These are phyloP conservation scores for Drosophila paranaensis DNA, from an alignment of 2,888 invertebrate species.

Conservation along the genomic window DNA sequence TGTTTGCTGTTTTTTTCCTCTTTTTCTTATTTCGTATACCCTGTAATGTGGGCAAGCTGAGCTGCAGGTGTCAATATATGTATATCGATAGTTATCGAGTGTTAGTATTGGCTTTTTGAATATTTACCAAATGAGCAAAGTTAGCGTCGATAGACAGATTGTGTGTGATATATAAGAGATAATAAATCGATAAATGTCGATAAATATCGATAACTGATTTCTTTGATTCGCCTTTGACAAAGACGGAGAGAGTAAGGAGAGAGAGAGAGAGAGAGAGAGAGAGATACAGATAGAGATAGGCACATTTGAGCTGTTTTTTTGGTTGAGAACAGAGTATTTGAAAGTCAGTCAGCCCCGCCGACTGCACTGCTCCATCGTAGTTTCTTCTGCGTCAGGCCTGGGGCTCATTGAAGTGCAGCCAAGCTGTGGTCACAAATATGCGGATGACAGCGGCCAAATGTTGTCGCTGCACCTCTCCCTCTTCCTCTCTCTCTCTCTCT, in stretches of 20 bases:
- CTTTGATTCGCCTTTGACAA: not conserved
- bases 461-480: constrained; percentile 20
- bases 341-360: not conserved
- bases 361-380: not conserved
- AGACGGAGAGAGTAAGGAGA: not conserved
- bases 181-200: not conserved
- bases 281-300: too few relatives aligned
- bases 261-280: not conserved
- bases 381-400: constrained; percentile 22
- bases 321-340: not conserved
- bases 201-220: too few relatives aligned
- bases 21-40: not conserved
- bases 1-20: constrained; percentile 27
- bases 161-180: not conserved
- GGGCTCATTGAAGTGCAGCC: constrained; percentile 60
- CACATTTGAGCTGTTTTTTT: not conserved
- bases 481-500: not conserved
- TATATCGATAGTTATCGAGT: constrained; percentile 4
- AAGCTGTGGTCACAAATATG: constrained; percentile 60
- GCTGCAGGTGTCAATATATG: not conserved
- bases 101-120: not conserved
- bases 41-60: not conserved
- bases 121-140: not conserved
- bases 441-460: constrained; percentile 60
- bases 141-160: too few relatives aligned